These are phyloP conservation scores for Leptinotarsa lineolata DNA, from an alignment of 1,140 invertebrate genomes.

Conservation along the genomic window DNA sequence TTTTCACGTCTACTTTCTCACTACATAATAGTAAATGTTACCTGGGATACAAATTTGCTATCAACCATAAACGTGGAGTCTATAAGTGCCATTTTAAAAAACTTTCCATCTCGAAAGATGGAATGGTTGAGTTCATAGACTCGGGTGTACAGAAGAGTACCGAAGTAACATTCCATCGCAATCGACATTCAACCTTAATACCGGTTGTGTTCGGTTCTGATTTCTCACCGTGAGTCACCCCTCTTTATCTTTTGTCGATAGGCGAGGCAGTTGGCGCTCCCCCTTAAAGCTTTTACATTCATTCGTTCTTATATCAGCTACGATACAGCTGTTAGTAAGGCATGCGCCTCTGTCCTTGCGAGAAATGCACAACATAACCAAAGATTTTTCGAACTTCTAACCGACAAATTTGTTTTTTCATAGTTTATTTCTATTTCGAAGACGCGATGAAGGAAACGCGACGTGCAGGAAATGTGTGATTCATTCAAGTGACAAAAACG, in stretches of 20 bases:
- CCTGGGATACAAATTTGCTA: background rate
- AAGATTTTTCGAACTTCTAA: background rate
- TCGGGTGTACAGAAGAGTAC: background rate
- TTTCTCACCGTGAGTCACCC: constrained; percentile 3
- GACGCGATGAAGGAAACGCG: background rate
- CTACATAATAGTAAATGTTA: constrained; percentile 2
- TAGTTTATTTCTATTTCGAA: background rate
- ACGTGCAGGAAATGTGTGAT: too few species aligned
- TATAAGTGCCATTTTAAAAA: constrained; percentile 4
- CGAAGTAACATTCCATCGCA: background rate
- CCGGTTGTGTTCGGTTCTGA: background rate
- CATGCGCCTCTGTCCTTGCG: background rate
- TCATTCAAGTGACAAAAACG: too few species aligned
- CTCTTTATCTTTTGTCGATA: background rate
- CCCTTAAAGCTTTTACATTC: constrained; percentile 10
- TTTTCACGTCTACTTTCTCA: constrained; percentile 15
- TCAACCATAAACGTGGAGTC: background rate
- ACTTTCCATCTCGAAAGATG: background rate
- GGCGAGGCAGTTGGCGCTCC: background rate
- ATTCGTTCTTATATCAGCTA: constrained; percentile 16
- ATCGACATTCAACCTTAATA: background rate
- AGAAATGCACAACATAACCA: background rate
- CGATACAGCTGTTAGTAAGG: constrained; percentile 20
- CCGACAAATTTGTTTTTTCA: background rate
- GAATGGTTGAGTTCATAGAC: background rate